These are phyloP conservation scores for Empidonax traillii DNA, from an alignment of 2,113 vertebrate species.

Conservation along the genomic window DNA sequence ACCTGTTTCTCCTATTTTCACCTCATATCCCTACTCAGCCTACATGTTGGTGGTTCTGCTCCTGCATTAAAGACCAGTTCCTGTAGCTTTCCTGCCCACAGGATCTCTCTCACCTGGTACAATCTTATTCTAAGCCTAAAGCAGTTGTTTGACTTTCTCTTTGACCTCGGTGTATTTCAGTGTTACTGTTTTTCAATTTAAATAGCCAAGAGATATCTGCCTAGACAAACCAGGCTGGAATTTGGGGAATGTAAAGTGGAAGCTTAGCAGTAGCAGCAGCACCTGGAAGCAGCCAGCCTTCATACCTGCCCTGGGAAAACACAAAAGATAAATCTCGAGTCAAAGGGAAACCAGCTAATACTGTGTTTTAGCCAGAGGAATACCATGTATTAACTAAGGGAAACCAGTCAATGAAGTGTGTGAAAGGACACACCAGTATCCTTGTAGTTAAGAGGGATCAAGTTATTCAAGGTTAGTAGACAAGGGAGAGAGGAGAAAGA, in stretches of 20 bases:
- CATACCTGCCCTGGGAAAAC: constrained; percentile 6
- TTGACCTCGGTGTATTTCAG: neutral
- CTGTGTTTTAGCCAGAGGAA: neutral
- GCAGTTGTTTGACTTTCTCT: neutral
- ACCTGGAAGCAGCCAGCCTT: neutral
- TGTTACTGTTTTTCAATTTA: neutral
- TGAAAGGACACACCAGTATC: neutral
- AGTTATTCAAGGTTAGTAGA: neutral
- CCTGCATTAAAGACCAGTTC: neutral
- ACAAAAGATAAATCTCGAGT: neutral
- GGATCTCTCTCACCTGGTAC: neutral
- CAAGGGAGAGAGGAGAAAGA: neutral
- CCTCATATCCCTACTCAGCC: neutral
- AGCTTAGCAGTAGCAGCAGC: neutral
- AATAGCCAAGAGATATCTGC: constrained; percentile 17
- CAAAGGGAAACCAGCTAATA: neutral
- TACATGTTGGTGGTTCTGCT: neutral
- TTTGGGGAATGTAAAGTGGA: constrained; percentile 40
- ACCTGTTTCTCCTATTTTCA: neutral
- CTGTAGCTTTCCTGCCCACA: neutral
- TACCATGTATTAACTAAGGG: neutral
- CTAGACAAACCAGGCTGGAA: constrained; percentile 18
- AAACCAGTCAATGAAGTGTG: neutral
- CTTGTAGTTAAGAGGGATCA: neutral
- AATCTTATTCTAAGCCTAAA: neutral